Evolutionary conservation across 37 sponge, comb jelly and placozoan species (phyloP).

Genomic region (Diacarnus erythraeanus): DNA sequence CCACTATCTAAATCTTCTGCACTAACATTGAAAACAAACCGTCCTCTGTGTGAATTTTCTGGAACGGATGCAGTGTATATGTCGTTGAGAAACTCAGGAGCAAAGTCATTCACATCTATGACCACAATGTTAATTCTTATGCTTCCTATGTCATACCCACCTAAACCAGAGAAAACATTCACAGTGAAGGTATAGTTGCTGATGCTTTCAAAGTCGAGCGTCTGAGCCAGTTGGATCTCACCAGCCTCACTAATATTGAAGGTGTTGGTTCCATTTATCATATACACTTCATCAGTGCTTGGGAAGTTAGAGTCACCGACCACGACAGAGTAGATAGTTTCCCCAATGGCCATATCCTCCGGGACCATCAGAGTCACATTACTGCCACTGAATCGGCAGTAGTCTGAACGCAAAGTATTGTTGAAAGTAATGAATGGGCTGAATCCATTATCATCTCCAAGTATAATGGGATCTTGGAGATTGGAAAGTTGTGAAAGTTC

Average conservation of each 20-base stretch:
- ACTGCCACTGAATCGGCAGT: conserved; percentile 40
- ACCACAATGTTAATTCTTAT: conserved; percentile 42
- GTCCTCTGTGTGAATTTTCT: conserved; percentile 10
- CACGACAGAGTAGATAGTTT: background rate
- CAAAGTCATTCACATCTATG: conserved; percentile 61
- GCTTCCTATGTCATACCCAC: conserved; percentile 10
- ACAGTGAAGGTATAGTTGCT: conserved; percentile 19
- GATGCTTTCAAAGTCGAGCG: conserved; percentile 33
- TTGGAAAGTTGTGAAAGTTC: background rate
- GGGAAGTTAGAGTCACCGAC: conserved; percentile 20
- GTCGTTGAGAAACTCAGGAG: conserved; percentile 43
- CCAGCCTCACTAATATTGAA: conserved; percentile 14
- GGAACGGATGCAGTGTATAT: background rate
- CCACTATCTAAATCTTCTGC: conserved; percentile 57
- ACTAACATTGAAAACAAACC: background rate
- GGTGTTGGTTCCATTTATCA: background rate
- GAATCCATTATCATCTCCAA: conserved; percentile 34
- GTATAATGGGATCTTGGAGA: background rate
- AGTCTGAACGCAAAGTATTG: conserved; percentile 48
- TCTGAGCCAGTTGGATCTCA: background rate
- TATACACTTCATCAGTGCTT: conserved; percentile 17
- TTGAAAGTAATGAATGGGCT: conserved; percentile 34
- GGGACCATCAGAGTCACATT: background rate
- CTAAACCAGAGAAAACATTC: background rate
- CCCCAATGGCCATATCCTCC: conserved; percentile 6